Percentiles rank a stretch among this genome's conserved stretches.
Evolutionary conservation across 2,113 vertebrate species (phyloP).

Genomic region (Nyctibius bracteatus): DNA sequence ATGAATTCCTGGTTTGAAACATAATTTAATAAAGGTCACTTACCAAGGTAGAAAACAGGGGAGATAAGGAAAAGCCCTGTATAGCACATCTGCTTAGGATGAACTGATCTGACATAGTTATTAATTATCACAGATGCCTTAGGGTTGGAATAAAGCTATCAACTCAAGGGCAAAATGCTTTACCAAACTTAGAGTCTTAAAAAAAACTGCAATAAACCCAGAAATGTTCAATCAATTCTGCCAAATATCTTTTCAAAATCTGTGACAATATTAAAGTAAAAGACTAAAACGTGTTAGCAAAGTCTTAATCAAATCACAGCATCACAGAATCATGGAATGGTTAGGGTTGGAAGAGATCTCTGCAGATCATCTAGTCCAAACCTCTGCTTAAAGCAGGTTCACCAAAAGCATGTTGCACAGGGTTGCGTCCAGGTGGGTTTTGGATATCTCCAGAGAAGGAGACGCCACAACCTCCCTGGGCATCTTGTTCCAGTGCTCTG

Average conservation of each 20-base stretch:
- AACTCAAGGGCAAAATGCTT: slow-evolving; percentile 10
- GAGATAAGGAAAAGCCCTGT: slow-evolving; percentile 31
- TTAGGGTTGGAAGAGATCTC: no score
- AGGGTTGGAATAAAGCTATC: slow-evolving; percentile 41
- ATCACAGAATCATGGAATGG: no score
- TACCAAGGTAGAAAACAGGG: slow-evolving; percentile 2
- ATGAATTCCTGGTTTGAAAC: slow-evolving; percentile 28
- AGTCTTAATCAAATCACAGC: background rate
- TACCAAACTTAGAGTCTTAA: background rate
- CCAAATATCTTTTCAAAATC: background rate
- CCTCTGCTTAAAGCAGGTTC: no score
- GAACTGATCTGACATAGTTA: slow-evolving; percentile 29
- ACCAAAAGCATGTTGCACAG: no score
- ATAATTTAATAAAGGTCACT: slow-evolving; percentile 52
- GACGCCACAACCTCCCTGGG: no score
- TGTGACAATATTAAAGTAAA: background rate
- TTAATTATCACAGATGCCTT: slow-evolving; percentile 56
- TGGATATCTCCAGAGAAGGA: no score
- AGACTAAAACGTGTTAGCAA: background rate
- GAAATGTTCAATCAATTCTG: background rate
- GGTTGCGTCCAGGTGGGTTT: no score
- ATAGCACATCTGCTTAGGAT: slow-evolving; percentile 38
- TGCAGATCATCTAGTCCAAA: no score
- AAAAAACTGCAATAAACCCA: background rate
- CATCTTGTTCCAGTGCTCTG: no score